phyloP scores from a whole-genome alignment of 1,140 invertebrate genomes.

The Brachionus calyciflorus region DNA sequence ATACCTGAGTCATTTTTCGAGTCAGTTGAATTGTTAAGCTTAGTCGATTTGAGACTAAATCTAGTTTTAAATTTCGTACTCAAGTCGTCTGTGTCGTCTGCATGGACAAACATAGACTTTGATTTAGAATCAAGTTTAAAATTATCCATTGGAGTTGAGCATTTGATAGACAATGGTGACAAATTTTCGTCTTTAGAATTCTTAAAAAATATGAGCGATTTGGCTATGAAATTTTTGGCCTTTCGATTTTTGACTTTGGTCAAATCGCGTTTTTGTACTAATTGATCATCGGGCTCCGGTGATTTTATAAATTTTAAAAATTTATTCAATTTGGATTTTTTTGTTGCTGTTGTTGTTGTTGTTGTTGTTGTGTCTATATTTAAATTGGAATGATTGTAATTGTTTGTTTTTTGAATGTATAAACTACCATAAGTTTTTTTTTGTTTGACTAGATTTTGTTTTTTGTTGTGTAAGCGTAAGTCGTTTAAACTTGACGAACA shows the following conservation, averaged over 20 bases:
- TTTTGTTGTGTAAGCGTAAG: too few species aligned
- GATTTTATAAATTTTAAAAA: not conserved
- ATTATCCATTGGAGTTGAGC: not conserved
- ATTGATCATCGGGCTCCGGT: not conserved
- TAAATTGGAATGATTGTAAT: slow-evolving; percentile 9
- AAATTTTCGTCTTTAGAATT: not conserved
- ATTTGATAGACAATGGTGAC: not conserved
- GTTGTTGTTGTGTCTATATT: not conserved
- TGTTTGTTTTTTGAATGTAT: too few species aligned
- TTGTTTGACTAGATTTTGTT: too few species aligned
- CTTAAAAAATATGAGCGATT: not conserved
- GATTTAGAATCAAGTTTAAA: not conserved
- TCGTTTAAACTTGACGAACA: too few species aligned
- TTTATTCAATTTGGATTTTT: slow-evolving; percentile 33
- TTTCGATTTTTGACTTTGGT: not conserved
- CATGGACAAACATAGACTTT: not conserved
- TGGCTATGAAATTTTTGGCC: not conserved
- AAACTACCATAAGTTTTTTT: too few species aligned
- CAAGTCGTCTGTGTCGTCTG: not conserved
- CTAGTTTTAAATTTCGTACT: not conserved
- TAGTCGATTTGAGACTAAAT: not conserved
- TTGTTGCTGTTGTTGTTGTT: too few species aligned
- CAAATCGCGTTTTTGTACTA: not conserved
- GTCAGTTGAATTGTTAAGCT: not conserved
- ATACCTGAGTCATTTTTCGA: slow-evolving; percentile 27